phyloP scores from a whole-genome alignment of 64 coral and sea anemone species.

The Montipora foliosa region DNA sequence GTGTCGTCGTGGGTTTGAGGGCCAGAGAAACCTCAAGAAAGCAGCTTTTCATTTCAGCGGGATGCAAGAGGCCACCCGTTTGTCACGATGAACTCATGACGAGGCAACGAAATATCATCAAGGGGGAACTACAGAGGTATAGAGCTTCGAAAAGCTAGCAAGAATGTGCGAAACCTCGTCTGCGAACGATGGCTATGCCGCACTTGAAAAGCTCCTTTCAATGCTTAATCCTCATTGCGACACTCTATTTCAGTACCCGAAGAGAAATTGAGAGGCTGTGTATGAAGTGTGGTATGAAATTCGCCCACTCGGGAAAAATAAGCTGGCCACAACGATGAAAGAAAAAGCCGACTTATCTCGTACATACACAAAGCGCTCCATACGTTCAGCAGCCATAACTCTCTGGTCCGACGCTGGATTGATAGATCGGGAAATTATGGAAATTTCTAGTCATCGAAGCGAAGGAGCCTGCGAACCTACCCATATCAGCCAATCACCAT shows the following conservation, averaged over 20 bases:
- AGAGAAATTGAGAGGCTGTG: not conserved
- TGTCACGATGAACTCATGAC: conserved; percentile 64
- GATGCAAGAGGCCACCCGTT: conserved; percentile 6
- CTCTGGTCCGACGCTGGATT: conserved; percentile 20
- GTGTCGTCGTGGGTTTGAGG: conserved; percentile 62
- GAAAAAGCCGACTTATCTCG: not conserved
- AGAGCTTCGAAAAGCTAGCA: conserved; percentile 28
- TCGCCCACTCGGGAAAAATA: conserved; percentile 4
- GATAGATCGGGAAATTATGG: conserved; percentile 32
- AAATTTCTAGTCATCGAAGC: conserved; percentile 42
- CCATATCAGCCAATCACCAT: not conserved
- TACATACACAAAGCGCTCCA: conserved; percentile 36
- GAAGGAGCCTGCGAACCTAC: conserved; percentile 32
- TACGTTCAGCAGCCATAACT: conserved; percentile 21
- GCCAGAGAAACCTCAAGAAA: conserved; percentile 29
- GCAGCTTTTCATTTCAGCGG: conserved; percentile 43
- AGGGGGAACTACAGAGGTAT: conserved; percentile 19
- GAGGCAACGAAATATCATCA: conserved; percentile 64
- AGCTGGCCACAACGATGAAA: conserved; percentile 1
- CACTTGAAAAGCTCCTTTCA: conserved; percentile 8
- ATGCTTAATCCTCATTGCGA: conserved; percentile 43
- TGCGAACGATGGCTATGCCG: conserved; percentile 40
- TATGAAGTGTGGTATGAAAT: conserved; percentile 27
- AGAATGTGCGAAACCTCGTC: conserved; percentile 45
- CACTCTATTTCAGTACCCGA: conserved; percentile 44